These are phyloP conservation scores for Oreocharis arfaki DNA, from an alignment of 2,113 vertebrate species.

Conservation along the genomic window DNA sequence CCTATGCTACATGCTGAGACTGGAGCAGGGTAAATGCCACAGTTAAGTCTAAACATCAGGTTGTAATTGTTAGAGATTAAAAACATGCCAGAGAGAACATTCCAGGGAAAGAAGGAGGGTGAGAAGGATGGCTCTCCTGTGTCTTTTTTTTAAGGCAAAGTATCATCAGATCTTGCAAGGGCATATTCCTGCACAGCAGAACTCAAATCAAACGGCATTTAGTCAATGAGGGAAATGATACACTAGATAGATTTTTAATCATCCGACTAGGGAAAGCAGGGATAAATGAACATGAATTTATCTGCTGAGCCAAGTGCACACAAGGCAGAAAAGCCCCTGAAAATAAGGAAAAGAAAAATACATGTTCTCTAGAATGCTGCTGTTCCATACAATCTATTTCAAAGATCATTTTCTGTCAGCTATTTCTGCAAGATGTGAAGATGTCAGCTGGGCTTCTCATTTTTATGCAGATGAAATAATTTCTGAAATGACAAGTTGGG, in stretches of 20 bases:
- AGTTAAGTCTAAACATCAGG: conserved; percentile 43
- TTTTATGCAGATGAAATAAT: conserved; percentile 5
- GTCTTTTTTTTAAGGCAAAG: not conserved
- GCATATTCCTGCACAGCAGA: not conserved
- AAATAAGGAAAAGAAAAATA: not conserved
- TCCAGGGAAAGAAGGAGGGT: conserved; percentile 22
- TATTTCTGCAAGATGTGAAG: not conserved
- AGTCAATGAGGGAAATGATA: conserved; percentile 12
- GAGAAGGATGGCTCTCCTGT: not conserved
- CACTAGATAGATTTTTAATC: not conserved
- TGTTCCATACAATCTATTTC: not conserved
- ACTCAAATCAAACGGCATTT: not conserved
- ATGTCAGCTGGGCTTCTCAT: not conserved
- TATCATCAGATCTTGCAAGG: not conserved
- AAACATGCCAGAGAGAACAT: conserved; percentile 45
- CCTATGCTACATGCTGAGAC: not conserved
- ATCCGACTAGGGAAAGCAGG: not conserved
- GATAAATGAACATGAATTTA: not conserved
- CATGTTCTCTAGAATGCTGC: not conserved
- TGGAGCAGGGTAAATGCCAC: conserved; percentile 20
- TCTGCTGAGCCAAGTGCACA: not conserved
- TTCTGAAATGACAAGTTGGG: not conserved
- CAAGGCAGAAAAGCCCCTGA: not conserved
- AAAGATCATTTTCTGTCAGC: not conserved
- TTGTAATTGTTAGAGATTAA: conserved; percentile 58